phyloP scores from a whole-genome alignment of 1,140 invertebrate species.

The Macrostomum lignano region DNA sequence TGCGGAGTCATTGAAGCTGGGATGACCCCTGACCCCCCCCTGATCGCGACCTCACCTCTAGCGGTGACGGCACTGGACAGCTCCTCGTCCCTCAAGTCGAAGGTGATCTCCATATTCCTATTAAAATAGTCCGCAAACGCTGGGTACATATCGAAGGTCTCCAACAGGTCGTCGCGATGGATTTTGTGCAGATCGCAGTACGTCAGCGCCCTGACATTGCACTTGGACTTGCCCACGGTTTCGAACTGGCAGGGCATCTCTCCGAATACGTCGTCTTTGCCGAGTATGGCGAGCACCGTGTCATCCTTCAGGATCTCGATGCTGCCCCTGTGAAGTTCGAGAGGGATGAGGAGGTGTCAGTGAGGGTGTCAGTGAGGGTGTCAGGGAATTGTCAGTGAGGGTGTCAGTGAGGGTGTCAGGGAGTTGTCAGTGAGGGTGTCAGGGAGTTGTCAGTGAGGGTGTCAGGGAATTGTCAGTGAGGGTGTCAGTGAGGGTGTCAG shows the following conservation, averaged over 20 bases:
- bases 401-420: no score
- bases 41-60: no score
- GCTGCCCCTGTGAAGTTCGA: conserved; percentile 40
- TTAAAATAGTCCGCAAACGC: conserved; percentile 73
- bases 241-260: conserved; percentile 74
- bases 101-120: conserved; percentile 75
- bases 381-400: no score
- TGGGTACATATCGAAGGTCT: conserved; percentile 81
- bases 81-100: conserved; percentile 77
- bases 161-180: conserved; percentile 71
- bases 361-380: no score
- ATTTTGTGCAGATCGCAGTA: conserved; percentile 97
- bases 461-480: no score
- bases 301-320: conserved; percentile 62
- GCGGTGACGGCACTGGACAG: no score
- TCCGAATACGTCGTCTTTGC: conserved; percentile 89
- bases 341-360: neutral
- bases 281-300: conserved; percentile 26
- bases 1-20: no score
- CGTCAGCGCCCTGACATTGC: conserved; percentile 83
- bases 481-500: no score
- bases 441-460: no score
- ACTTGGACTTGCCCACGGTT: conserved; percentile 78
- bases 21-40: no score
- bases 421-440: no score